Base-by-base conservation (phyloP, 2,113 vertebrate species). In the pig (Sus scrofa) region DNA sequence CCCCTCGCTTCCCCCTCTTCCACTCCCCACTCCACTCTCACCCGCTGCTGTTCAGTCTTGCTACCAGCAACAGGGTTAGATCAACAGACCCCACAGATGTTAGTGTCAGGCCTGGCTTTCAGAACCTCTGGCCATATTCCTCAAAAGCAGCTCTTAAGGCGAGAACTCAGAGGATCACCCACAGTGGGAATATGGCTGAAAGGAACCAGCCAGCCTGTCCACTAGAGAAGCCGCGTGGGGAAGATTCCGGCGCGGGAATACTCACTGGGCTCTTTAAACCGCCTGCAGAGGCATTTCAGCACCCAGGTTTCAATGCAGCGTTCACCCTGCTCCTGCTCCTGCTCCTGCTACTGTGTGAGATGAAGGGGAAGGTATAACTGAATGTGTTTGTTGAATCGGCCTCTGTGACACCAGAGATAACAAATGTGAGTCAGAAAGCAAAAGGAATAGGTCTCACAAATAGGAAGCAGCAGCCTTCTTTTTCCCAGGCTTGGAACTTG, bases 321-420 rank as follows among this genome's bases (percentile, higher is more conserved):
- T 89, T 77, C 86, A 11, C 83, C 52, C 58, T 9, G 8, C 75
- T 88, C 94, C 88, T 2, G 16, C 62, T 95, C 50, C 56, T 30
- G 75, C 67, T 44, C 4, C 86, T 86, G 39, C n/a, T n/a, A n/a
- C n/a, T 44, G 44, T 44, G 1, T 56, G 89, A 89, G 74, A 60
- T 15, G 95, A 94, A 82, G 65, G 65, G 32, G 67, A n/a, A 54
- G 37, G 30, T 65, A 44, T 39, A 83, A 82, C 78, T 54, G 82
- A 83, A 67, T 30, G 22, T 39, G 68, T 77, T 92, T 93, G 95
- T 91, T 86, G 86, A 93, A 86, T 96, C 82, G 70, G 91, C 74
- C 16, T 78, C 95, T 96, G 96, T 79, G 93, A 97, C 92, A 79
- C 70, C 85, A 75, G 74, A 91, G 95, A 96, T 96, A 96, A 83